Evolutionary conservation across 2,888 invertebrate genomes (phyloP), one percentile per base, ranked within the genome.

Genomic region (Exephanes ischioxanthus): DNA sequence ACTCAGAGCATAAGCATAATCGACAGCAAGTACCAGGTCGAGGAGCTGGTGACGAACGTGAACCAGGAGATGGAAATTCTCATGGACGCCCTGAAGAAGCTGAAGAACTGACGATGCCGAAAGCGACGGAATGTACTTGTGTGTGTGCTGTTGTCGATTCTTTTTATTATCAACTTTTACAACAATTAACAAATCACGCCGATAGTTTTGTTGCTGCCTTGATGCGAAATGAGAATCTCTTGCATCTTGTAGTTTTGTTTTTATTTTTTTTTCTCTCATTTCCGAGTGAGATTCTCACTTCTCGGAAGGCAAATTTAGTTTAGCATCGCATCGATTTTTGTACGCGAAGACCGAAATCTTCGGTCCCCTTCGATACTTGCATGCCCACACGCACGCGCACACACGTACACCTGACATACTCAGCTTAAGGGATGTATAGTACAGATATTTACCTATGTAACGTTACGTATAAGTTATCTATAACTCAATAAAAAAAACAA

Each of bases 1-100:
- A 99, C 99, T 0, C 98, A 98, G 94, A 97, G 97, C 90, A 97
- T 99, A 84, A 99, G 98, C 93, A 97, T 99, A 68, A 95, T 99
- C 86, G 98, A 99, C 94, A 98, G 98, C 1, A 97, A 98, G 90
- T 96, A 96, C 6, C 98, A 99, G 94, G 96, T 99, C 88, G 96
- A 97, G 88, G 97, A 97, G 87, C 95, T 99, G 14, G 97, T 99
- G 80, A 95, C 96, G 45, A 97, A 97, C 89, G 96, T 98, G 14
- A 96, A 96, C 90, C 95, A 96, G 87, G 98, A 98, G 94, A 96
- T 98, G 94, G 96, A 97, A 88, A 95, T 97, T 75, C 94, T 98
- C 19, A 95, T 96, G 89, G 97, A 97, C 90, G 96, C 97, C 7
- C 95, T 98, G 93, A 95, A 95, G 81, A 97, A 97, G 94, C 92